These are phyloP conservation scores for Siphamia tubifer DNA, from an alignment of 2,113 vertebrate genomes.

Conservation along the genomic window DNA sequence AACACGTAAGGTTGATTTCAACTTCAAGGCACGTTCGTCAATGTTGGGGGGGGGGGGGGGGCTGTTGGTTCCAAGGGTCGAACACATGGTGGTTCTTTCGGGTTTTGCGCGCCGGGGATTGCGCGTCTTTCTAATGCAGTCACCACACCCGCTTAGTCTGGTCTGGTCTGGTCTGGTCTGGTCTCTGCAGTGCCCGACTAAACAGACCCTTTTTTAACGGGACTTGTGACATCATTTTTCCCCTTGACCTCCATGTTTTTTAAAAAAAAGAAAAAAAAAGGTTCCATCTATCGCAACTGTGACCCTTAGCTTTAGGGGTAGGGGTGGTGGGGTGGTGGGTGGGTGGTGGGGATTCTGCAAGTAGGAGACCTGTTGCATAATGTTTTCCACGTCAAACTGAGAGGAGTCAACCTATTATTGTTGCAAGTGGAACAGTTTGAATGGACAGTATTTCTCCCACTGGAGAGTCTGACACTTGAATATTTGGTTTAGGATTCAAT, in stretches of 20 bases:
- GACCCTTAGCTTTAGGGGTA: constrained; percentile 4
- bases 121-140: constrained; percentile 79
- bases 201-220: constrained; percentile 73
- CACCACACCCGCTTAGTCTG: constrained; percentile 85
- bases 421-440: constrained; percentile 15
- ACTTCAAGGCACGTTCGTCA: constrained; percentile 44
- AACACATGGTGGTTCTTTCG: too few species aligned
- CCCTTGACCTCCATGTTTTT: constrained; percentile 14
- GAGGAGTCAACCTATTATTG: neutral
- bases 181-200: constrained; percentile 79
- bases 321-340: too few species aligned
- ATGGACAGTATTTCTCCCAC: constrained; percentile 2
- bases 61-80: too few species aligned
- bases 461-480: too few species aligned
- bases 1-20: constrained; percentile 49
- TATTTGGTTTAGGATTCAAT: neutral
- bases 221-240: constrained; percentile 74
- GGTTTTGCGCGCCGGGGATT: constrained; percentile 41
- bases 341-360: too few species aligned
- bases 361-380: constrained; percentile 79
- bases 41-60: too few species aligned
- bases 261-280: too few species aligned
- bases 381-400: too few species aligned
- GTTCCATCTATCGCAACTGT: neutral
- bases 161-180: too few species aligned